Base-by-base conservation (phyloP, 2,888 invertebrate species). In the Pachycephus smyrnensis region DNA sequence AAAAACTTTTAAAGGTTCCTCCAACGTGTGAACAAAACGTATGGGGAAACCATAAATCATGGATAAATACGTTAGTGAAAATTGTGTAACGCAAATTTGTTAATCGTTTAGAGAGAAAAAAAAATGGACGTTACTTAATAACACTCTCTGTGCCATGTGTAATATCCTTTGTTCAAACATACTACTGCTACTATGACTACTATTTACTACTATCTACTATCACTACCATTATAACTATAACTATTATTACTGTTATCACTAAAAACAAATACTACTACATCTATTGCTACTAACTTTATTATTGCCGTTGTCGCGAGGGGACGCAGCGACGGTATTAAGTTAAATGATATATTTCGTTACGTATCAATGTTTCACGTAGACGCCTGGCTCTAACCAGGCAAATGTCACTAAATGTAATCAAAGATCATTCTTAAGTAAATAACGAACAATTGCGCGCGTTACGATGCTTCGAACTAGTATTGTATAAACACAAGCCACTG, bases 1-100 rank as follows among this genome's bases (percentile, higher is more conserved):
- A 75, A 76, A 77, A 80, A 23, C 1, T 31, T 15, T 33, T n/a
- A 36, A 40, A 32, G 71, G 76, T 75, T 73, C 80, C 35, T 71
- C 40, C 55, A 6, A 55, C 55, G 55, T 55, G 6, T 2, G 9
- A 55, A 55, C 55, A 9, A 23, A 55, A 23, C 55, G 55, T 40
- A 40, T 15, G 40, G 40, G 15, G 40, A 40, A 6, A 40, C 15
- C 40, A 6, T 40, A 55, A 55, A 23, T 55, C 23, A 9, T 55
- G 55, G 55, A 55, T 55, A 55, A 55, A 55, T 55, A 23, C 55
- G 55, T 55, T 23, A 55, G 55, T 55, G 23, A 55, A 55, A 55
- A 55, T 0, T 55, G 23, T 55, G 23, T 55, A 23, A 23, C 23
- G 23, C 55, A 55, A 55, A 55, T 55, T 23, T 55, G 55, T 55